A percentile compares a stretch with the other conserved stretches of the same genome.
Evolutionary conservation across 1,140 invertebrate species (phyloP).

Genomic region (Calosoma granatense): DNA sequence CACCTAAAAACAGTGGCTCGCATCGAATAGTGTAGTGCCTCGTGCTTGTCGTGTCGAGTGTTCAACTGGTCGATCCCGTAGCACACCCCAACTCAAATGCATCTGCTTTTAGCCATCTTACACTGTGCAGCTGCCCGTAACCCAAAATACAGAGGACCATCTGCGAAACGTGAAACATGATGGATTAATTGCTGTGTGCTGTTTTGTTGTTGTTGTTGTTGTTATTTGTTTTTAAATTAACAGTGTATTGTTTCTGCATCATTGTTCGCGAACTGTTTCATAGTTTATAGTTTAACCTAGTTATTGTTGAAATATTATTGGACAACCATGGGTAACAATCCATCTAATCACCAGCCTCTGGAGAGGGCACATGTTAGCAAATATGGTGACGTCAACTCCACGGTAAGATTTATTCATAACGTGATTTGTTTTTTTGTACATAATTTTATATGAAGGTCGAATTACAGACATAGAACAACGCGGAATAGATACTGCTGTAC

Average conservation of each 20-base stretch:
- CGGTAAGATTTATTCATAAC: slow-evolving; percentile 20
- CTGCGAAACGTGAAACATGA: not conserved
- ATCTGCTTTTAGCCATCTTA: not conserved
- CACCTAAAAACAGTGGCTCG: not conserved
- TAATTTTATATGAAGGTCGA: not conserved
- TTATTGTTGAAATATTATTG: no score
- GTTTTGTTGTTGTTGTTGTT: not conserved
- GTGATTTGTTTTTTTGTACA: not conserved
- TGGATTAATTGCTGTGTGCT: not conserved
- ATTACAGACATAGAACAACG: not conserved
- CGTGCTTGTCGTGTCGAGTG: not conserved
- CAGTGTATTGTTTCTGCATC: not conserved
- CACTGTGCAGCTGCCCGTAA: not conserved
- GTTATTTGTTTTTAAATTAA: not conserved
- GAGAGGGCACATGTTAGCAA: slow-evolving; percentile 38
- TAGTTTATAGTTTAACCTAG: no score
- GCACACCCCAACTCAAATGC: not conserved
- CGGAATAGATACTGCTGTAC: no score
- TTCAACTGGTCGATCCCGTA: not conserved
- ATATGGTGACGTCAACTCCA: slow-evolving; percentile 25
- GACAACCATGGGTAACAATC: slow-evolving; percentile 53
- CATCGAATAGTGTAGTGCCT: not conserved
- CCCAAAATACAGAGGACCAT: not conserved
- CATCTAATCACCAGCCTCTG: slow-evolving; percentile 56
- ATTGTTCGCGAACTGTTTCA: not conserved